Evolutionary conservation across 1,140 invertebrate genomes (phyloP).

Genomic region (Heliothis virescens): DNA sequence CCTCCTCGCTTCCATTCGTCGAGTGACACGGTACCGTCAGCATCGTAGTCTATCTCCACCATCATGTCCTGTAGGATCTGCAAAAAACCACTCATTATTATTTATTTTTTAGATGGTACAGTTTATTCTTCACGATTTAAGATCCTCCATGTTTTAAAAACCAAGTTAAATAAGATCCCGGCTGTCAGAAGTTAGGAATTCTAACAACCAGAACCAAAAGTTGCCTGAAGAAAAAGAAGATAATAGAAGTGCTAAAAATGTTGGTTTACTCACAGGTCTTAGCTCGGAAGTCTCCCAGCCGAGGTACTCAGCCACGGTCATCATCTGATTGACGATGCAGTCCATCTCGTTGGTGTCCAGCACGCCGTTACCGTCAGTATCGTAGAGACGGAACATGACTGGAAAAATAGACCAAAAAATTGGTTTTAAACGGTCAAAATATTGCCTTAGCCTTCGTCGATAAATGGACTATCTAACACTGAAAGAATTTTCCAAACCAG

Average conservation of each 20-base stretch:
- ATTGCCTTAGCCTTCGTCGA: too few relatives aligned
- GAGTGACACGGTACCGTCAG: constrained; percentile 98
- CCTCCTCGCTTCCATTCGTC: constrained; percentile 99
- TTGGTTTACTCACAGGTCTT: constrained; percentile 92
- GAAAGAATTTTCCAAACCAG: too few relatives aligned
- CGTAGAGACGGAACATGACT: constrained; percentile 99
- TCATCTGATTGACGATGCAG: constrained; percentile 99
- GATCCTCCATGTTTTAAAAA: too few relatives aligned
- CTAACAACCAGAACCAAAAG: too few relatives aligned
- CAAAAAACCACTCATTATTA: too few relatives aligned
- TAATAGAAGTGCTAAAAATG: too few relatives aligned
- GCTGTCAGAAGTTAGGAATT: too few relatives aligned
- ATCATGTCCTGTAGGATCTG: constrained; percentile 99
- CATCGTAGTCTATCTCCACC: constrained; percentile 99
- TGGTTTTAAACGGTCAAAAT: not conserved
- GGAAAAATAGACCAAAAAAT: constrained; percentile 53
- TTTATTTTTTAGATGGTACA: too few relatives aligned
- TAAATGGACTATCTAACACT: too few relatives aligned
- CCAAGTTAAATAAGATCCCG: too few relatives aligned
- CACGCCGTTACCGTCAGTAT: constrained; percentile 98
- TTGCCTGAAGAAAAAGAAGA: too few relatives aligned
- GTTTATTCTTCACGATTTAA: too few relatives aligned
- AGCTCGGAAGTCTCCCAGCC: constrained; percentile 98
- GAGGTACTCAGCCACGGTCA: constrained; percentile 98
- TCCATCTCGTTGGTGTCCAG: constrained; percentile 98